Conservation (phyloP, 2,888 invertebrate species). For the Calameuta pallipes region DNA sequence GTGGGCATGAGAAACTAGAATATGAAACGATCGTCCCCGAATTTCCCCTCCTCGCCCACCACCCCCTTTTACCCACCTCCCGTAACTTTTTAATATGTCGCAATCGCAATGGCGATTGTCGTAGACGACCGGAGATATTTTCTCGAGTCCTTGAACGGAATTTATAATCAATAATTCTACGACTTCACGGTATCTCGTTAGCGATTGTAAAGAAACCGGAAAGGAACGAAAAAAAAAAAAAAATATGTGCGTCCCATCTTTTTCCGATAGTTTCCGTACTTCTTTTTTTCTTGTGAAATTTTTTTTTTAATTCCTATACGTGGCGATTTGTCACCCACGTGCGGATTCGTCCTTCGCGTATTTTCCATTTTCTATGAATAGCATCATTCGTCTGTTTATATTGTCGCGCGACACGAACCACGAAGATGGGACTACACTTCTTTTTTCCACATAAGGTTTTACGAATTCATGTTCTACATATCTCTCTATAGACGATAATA, state of each 20-base stretch:
- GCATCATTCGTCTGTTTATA: neutral
- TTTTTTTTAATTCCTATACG: neutral
- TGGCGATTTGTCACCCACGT: neutral
- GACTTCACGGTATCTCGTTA: slow-evolving; percentile 36
- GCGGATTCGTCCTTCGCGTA: neutral
- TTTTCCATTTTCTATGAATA: neutral
- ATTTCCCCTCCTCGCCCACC: too few species aligned
- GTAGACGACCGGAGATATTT: neutral
- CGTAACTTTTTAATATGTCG: slow-evolving; percentile 52
- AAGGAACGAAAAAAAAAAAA: slow-evolving; percentile 17
- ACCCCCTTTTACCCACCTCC: slow-evolving; percentile 25
- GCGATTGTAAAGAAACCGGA: slow-evolving; percentile 42
- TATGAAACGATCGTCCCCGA: neutral
- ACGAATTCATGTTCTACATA: slow-evolving; percentile 45
- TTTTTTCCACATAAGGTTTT: slow-evolving; percentile 26
- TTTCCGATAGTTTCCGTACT: neutral
- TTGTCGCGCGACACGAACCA: neutral
- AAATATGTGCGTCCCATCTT: neutral
- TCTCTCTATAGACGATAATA: slow-evolving; percentile 53
- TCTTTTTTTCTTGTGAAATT: neutral
- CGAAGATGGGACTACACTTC: slow-evolving; percentile 21
- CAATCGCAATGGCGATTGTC: slow-evolving; percentile 38
- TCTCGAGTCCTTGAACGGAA: slow-evolving; percentile 6
- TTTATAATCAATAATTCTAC: slow-evolving; percentile 37
- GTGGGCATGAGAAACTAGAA: neutral